These are phyloP conservation scores for Pangasianodon gigas DNA, from an alignment of 2,113 vertebrate species.

Conservation along the genomic window DNA sequence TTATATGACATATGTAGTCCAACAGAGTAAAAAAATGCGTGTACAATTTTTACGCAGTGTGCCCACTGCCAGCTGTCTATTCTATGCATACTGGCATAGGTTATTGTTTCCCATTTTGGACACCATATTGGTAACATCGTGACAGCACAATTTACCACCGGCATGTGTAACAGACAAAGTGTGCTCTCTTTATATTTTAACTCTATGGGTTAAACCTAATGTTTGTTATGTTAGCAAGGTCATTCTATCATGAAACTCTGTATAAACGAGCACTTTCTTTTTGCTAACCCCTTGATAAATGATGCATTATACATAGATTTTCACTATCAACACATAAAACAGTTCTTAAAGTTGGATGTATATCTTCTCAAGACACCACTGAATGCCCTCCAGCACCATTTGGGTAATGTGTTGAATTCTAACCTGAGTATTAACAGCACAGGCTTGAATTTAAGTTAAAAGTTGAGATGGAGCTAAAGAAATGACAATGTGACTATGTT, in stretches of 20 bases:
- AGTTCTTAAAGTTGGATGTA: neutral
- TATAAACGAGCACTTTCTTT: neutral
- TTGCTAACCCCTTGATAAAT: neutral
- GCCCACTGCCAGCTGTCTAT: no score
- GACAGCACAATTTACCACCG: neutral
- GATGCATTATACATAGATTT: neutral
- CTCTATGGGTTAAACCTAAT: neutral
- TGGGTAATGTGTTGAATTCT: neutral
- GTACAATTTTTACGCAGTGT: no score
- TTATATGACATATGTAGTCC: no score
- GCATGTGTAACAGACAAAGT: neutral
- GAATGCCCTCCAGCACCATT: neutral
- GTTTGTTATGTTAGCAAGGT: neutral
- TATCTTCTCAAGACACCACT: neutral
- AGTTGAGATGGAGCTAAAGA: neutral
- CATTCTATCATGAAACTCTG: neutral
- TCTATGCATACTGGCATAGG: neutral
- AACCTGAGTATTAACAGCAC: neutral
- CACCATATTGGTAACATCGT: neutral
- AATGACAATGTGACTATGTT: neutral
- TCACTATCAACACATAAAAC: neutral
- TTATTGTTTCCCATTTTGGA: neutral
- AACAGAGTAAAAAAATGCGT: no score
- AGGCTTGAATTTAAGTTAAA: neutral
- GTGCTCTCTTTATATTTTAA: neutral